phyloP scores from a whole-genome alignment of 1,140 invertebrate genomes.

The Chymomyza costata region DNA sequence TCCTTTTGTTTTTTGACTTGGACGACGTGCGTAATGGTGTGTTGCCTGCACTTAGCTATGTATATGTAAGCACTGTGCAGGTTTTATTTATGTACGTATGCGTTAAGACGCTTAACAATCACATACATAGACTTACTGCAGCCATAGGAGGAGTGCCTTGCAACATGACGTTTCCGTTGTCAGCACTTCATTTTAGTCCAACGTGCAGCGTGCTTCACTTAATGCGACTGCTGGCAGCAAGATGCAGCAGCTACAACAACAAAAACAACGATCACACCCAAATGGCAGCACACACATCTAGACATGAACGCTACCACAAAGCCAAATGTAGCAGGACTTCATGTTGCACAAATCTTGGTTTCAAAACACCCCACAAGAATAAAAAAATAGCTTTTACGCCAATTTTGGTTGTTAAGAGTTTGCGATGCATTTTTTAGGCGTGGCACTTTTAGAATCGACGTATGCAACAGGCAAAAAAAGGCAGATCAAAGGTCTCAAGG shows the following conservation, averaged over 20 bases:
- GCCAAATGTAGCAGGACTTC: neutral
- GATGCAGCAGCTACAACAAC: neutral
- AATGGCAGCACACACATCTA: neutral
- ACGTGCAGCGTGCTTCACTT: conserved; percentile 66
- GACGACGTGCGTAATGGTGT: neutral
- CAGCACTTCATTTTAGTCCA: conserved; percentile 72
- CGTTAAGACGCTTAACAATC: conserved; percentile 62
- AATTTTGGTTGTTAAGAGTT: no score
- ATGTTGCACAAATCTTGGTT: no score
- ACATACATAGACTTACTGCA: no score
- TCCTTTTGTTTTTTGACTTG: conserved; percentile 46
- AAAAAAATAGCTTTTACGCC: no score
- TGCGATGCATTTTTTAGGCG: no score
- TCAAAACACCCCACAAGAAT: no score
- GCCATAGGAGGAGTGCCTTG: no score
- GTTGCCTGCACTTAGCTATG: neutral
- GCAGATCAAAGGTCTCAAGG: no score
- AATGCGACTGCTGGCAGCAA: conserved; percentile 50
- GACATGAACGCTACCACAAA: neutral
- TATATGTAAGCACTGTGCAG: neutral
- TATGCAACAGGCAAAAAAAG: no score
- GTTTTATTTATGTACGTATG: conserved; percentile 34
- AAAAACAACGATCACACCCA: neutral
- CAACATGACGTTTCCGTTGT: conserved; percentile 56
- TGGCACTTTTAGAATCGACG: no score